A percentile compares a stretch with the other conserved stretches of the same genome.
These are phyloP conservation scores for Epinotia demarniana DNA, from an alignment of 2,888 invertebrate genomes.

Conservation along the genomic window DNA sequence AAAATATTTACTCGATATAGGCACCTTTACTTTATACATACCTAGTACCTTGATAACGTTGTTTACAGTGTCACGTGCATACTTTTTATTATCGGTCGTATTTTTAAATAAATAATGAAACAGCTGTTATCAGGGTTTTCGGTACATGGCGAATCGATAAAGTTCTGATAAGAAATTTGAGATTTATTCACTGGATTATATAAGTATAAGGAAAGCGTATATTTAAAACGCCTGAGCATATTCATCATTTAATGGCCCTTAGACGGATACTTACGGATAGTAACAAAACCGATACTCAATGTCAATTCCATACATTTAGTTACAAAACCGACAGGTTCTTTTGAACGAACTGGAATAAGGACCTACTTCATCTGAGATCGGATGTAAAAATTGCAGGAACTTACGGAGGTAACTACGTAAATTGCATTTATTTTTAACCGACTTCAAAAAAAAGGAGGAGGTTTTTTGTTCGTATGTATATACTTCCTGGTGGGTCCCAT, in stretches of 20 bases:
- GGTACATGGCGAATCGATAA: conserved; percentile 31
- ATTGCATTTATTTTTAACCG: too few relatives aligned
- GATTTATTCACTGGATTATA: conserved; percentile 32
- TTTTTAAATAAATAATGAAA: conserved; percentile 40
- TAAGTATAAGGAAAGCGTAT: neutral
- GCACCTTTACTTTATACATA: neutral
- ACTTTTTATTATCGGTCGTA: conserved; percentile 36
- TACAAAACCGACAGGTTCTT: too few relatives aligned
- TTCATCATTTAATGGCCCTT: too few relatives aligned
- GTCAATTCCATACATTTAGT: too few relatives aligned
- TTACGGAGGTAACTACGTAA: too few relatives aligned
- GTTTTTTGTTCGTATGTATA: too few relatives aligned
- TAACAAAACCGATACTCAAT: too few relatives aligned
- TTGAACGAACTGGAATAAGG: neutral
- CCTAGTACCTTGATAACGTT: conserved; percentile 31
- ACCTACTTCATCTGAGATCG: too few relatives aligned
- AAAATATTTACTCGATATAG: conserved; percentile 9
- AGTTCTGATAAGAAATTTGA: conserved; percentile 13
- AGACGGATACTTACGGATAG: too few relatives aligned
- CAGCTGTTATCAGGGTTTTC: conserved; percentile 37
- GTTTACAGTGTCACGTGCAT: conserved; percentile 39
- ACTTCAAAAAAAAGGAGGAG: too few relatives aligned
- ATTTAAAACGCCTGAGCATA: neutral
- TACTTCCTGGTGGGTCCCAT: too few relatives aligned
- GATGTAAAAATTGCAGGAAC: too few relatives aligned